Conservation (phyloP, 2,888 invertebrate genomes). For the Chloroclystis v-ata region DNA sequence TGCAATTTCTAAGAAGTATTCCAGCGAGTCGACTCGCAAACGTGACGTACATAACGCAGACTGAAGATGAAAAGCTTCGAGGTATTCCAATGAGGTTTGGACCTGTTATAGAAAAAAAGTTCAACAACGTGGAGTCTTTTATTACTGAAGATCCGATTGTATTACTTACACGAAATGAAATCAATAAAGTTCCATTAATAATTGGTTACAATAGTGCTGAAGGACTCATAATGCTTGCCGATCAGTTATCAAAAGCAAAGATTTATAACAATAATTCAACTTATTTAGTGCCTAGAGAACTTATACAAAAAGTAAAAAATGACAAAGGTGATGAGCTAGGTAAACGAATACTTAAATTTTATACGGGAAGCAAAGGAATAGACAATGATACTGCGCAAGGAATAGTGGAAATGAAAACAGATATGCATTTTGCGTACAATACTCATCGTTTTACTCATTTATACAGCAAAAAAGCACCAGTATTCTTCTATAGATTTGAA, state of each 20-base stretch:
- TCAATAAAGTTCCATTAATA: constrained; percentile 47
- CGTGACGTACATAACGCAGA: constrained; percentile 38
- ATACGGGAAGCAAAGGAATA: constrained; percentile 29
- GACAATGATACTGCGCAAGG: constrained; percentile 31
- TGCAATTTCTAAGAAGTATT: constrained; percentile 42
- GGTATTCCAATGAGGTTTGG: constrained; percentile 48
- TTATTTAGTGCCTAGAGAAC: constrained; percentile 44
- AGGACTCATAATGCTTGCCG: constrained; percentile 40
- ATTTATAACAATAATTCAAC: constrained; percentile 41
- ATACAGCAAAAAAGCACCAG: constrained; percentile 34
- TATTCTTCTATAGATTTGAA: constrained; percentile 52
- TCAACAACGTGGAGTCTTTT: constrained; percentile 42
- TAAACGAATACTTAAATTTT: too few relatives aligned
- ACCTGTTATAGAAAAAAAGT: constrained; percentile 52
- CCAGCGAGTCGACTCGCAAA: constrained; percentile 43
- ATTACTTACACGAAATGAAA: constrained; percentile 37
- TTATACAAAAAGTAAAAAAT: constrained; percentile 35
- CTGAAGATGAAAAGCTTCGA: constrained; percentile 44
- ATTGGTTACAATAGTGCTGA: constrained; percentile 53
- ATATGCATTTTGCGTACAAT: constrained; percentile 45
- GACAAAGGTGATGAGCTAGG: constrained; percentile 36
- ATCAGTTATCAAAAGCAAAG: constrained; percentile 34
- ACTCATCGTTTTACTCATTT: constrained; percentile 46
- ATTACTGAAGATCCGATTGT: constrained; percentile 43
- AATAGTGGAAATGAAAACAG: constrained; percentile 41